These are phyloP conservation scores for Frankliniella intonsa DNA, from an alignment of 2,888 invertebrate genomes.

Conservation along the genomic window DNA sequence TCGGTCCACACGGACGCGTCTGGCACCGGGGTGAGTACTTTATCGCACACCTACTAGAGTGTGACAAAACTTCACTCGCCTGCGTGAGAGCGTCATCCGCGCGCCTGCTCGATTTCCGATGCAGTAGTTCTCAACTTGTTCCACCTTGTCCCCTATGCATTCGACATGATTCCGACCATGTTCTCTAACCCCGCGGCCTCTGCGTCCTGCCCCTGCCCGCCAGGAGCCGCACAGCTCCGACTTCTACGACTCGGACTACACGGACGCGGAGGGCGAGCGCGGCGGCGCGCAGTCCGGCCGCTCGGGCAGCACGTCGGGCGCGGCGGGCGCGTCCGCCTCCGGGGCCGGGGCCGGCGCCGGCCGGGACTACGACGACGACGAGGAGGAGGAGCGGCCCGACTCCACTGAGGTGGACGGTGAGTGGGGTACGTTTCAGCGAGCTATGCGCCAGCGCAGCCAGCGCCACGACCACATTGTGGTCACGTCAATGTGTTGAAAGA, in stretches of 20 bases:
- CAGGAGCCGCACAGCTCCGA: constrained; percentile 83
- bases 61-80: not conserved
- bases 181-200: too few species aligned
- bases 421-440: constrained; percentile 51
- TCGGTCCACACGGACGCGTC: constrained; percentile 79
- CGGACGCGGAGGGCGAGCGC: constrained; percentile 46
- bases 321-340: constrained; percentile 41
- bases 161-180: too few species aligned
- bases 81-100: not conserved
- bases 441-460: not conserved
- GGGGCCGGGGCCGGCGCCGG: constrained; percentile 46
- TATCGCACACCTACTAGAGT: too few species aligned
- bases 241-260: constrained; percentile 71
- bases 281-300: constrained; percentile 31
- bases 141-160: not conserved
- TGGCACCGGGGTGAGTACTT: constrained; percentile 63
- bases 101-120: not conserved
- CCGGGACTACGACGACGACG: constrained; percentile 39
- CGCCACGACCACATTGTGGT: too few species aligned
- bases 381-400: constrained; percentile 51
- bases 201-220: not conserved
- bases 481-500: too few species aligned
- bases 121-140: too few species aligned
- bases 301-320: constrained; percentile 44
- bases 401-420: constrained; percentile 65